Evolutionary conservation across 2,888 invertebrate genomes (phyloP).

Genomic region (Caenorhabditis sp.): DNA sequence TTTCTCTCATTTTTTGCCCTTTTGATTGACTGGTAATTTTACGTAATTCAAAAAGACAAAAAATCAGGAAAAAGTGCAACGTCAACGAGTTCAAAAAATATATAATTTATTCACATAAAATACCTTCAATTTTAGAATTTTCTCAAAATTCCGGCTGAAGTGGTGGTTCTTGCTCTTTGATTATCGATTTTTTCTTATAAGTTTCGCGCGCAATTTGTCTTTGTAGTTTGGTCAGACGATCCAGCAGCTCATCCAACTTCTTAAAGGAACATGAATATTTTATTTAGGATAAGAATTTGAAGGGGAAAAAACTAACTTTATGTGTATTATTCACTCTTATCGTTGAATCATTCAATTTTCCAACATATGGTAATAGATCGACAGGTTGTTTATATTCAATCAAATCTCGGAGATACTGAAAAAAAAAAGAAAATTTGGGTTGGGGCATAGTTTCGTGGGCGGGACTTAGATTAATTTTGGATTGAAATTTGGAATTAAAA

Average conservation of each 20-base stretch:
- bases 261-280: slow-evolving; percentile 1
- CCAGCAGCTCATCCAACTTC: slow-evolving; percentile 39
- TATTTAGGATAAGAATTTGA: neutral
- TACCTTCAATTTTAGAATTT: neutral
- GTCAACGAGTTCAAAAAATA: too few relatives aligned
- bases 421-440: neutral
- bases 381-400: slow-evolving; percentile 42
- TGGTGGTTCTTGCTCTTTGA: slow-evolving; percentile 37
- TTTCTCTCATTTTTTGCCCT: too few relatives aligned
- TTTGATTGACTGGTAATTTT: too few relatives aligned
- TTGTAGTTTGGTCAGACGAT: slow-evolving; percentile 50
- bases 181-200: slow-evolving; percentile 38
- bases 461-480: too few relatives aligned
- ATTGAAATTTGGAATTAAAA: too few relatives aligned
- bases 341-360: slow-evolving; percentile 45
- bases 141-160: slow-evolving; percentile 26
- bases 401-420: slow-evolving; percentile 50
- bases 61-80: too few relatives aligned
- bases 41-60: too few relatives aligned
- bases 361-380: slow-evolving; percentile 42
- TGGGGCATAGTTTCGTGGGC: too few relatives aligned
- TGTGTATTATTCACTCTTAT: slow-evolving; percentile 40
- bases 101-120: too few relatives aligned
- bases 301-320: slow-evolving; percentile 17
- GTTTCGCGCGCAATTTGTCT: slow-evolving; percentile 54